Evolutionary conservation across 2,888 invertebrate species (phyloP), one percentile per base, ranked within the genome.

Genomic region (Sphaerophoria rueppellii): DNA sequence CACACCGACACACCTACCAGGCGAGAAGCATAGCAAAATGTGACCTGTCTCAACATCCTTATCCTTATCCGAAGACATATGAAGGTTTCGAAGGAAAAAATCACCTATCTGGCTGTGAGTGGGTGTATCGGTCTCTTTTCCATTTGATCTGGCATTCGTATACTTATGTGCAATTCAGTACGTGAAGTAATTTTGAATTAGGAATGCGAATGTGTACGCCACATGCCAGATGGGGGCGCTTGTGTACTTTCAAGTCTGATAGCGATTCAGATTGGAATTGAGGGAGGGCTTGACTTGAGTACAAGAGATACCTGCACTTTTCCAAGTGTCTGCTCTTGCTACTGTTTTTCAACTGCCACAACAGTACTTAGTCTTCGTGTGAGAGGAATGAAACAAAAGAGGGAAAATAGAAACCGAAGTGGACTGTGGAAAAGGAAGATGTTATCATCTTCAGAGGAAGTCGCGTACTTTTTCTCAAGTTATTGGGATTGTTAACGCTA

Each of bases 171-270:
- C 76, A 76, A 73, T 81, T 72, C 76, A 61, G 63, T 72, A 85
- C 85, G 85, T 85, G 85, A 73, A 81, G 81, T 73, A 81, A 73
- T 76, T 85, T 81, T 70, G 40, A 76, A 75, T 80, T 85, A 72
- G 69, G 76, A 63, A 69, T 63, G 57, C 69, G 72, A 73, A 69
- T 70, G 80, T 43, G 6, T 24, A 43, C 0, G 71, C 14, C 37
- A 37, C 9, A 34, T 6, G 37, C 4, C 7, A 52, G 11, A 54
- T 9, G 24, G 1, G 12, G 50, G 16, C 24, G 24, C 50, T 14
- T 32, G 4, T 43, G 11, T 12, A 9, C 43, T 43, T 11, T 24
- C 24, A 24, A 24, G 24, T 34, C 48, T 63, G 35, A 40, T 16
- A 3, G 48, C 48, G n/a, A 35, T 34, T 9, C n/a, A 11, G 50